These are phyloP conservation scores for Hyperoodon ampullatus DNA, from an alignment of 2,113 vertebrate species.

Conservation along the genomic window DNA sequence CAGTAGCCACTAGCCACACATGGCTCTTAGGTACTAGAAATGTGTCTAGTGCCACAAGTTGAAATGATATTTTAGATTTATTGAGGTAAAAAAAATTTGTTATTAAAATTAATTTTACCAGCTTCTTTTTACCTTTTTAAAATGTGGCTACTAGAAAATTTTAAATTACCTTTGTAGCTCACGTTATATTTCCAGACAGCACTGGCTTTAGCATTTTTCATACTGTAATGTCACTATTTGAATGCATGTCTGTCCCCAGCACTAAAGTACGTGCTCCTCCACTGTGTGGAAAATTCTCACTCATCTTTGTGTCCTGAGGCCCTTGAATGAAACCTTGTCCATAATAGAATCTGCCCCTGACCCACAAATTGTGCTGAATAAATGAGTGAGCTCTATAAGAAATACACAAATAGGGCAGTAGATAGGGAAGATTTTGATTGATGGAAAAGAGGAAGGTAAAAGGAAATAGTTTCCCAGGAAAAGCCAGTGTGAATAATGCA, in stretches of 20 bases:
- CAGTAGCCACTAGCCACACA: background rate
- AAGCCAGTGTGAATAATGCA: background rate
- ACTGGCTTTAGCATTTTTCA: background rate
- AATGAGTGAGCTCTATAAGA: background rate
- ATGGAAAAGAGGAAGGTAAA: background rate
- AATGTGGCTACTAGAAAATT: background rate
- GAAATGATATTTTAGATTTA: background rate
- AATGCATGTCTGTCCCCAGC: background rate
- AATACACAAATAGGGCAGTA: background rate
- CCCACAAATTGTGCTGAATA: background rate
- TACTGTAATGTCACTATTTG: background rate
- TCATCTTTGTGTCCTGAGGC: background rate
- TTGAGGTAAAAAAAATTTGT: background rate
- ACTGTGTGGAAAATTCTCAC: background rate
- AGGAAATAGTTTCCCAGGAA: background rate
- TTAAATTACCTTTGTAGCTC: background rate
- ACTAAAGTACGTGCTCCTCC: background rate
- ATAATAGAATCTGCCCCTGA: background rate
- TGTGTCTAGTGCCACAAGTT: background rate
- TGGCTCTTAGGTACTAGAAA: background rate
- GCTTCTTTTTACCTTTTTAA: constrained; percentile 15
- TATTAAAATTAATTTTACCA: background rate
- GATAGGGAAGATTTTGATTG: background rate
- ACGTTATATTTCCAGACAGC: background rate
- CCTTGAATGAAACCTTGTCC: background rate